Conservation (phyloP, 2,797 vertebrate genomes). For the Strix occidentalis region DNA sequence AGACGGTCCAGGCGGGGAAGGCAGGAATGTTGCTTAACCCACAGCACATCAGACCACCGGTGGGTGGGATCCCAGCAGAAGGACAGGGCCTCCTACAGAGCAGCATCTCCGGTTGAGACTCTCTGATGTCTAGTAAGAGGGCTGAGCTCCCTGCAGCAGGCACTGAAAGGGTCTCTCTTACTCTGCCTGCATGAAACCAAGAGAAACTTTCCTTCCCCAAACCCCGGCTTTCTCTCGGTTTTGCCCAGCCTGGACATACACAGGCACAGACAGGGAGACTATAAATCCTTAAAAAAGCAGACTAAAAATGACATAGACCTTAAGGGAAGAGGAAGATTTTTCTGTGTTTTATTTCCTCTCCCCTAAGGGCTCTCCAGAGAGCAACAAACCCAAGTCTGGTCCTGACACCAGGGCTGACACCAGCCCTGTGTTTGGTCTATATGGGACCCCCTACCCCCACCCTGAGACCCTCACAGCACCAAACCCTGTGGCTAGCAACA, state of each 20-base stretch:
- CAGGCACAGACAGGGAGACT: background rate
- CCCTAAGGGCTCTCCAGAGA: background rate
- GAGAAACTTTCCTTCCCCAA: background rate
- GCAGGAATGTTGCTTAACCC: background rate
- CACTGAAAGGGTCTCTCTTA: background rate
- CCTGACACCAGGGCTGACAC: background rate
- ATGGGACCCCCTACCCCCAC: background rate
- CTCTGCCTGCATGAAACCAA: background rate
- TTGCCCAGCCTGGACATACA: background rate
- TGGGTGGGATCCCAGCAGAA: background rate
- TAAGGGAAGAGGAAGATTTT: background rate
- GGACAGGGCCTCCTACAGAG: background rate
- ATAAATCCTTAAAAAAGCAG: background rate
- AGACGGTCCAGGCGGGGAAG: accelerated
- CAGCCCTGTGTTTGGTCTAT: background rate
- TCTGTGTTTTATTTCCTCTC: background rate
- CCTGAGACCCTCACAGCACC: too few relatives aligned
- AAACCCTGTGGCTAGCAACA: background rate
- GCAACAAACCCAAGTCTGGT: background rate
- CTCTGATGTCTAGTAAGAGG: background rate
- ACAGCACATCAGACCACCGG: background rate
- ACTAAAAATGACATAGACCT: background rate
- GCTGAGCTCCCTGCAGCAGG: background rate
- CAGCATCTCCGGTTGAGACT: background rate
- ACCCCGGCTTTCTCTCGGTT: background rate